These are phyloP conservation scores for Agriopis marginaria DNA, from an alignment of 2,888 invertebrate species.

Conservation along the genomic window DNA sequence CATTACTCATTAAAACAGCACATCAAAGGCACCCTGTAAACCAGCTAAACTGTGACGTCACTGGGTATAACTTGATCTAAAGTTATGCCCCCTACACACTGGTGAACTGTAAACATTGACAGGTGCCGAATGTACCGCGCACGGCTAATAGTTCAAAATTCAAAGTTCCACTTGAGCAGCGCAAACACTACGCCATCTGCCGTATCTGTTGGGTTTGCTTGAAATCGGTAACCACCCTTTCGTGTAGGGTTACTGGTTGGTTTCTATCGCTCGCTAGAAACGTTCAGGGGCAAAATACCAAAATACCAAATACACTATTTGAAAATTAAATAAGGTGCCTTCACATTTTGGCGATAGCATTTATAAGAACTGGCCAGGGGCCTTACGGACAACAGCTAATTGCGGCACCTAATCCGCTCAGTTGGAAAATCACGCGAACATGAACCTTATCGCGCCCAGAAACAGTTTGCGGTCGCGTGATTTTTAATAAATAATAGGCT, in stretches of 20 bases:
- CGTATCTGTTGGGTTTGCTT: conserved; percentile 78
- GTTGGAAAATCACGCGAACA: too few relatives aligned
- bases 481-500: too few relatives aligned
- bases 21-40: not conserved
- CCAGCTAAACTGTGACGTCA: conserved; percentile 9
- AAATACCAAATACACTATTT: too few relatives aligned
- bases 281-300: too few relatives aligned
- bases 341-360: too few relatives aligned
- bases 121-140: conserved; percentile 69
- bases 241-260: conserved; percentile 53
- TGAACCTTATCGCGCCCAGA: too few relatives aligned
- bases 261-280: conserved; percentile 43
- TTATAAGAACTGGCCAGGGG: too few relatives aligned
- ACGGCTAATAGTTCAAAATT: conserved; percentile 81
- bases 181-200: conserved; percentile 86
- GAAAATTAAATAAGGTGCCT: too few relatives aligned
- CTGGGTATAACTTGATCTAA: conserved; percentile 27
- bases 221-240: conserved; percentile 40
- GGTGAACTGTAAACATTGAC: conserved; percentile 66
- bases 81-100: conserved; percentile 48
- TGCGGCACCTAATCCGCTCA: too few relatives aligned
- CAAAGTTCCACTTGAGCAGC: conserved; percentile 78
- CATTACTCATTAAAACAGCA: conserved; percentile 1
- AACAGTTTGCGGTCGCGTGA: too few relatives aligned
- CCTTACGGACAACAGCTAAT: too few relatives aligned